Evolutionary conservation across 2,888 invertebrate species (phyloP).

Genomic region (Leucania comma): DNA sequence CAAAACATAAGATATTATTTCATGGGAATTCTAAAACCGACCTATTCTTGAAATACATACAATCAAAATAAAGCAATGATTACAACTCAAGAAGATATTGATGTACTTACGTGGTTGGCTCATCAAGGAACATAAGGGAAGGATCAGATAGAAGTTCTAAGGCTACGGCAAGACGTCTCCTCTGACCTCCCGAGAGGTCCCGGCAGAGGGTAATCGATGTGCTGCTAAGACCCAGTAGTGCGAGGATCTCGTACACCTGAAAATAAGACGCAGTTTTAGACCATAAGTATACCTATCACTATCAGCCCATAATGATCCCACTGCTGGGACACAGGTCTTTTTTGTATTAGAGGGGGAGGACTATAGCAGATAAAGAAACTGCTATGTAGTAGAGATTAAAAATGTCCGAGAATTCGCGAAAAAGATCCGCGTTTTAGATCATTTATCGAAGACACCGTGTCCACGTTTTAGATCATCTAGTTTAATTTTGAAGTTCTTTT

Average conservation of each 20-base stretch:
- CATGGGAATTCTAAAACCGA: not conserved
- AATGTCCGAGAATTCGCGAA: too few species aligned
- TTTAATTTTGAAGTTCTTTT: not conserved
- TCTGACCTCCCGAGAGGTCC: conserved; percentile 96
- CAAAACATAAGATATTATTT: not conserved
- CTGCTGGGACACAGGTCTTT: not conserved
- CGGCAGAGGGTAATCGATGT: conserved; percentile 93
- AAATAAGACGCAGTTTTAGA: conserved; percentile 43
- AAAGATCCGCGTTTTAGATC: not conserved
- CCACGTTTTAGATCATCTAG: too few species aligned
- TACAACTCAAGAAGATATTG: too few species aligned
- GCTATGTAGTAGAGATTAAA: not conserved
- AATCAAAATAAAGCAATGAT: too few species aligned
- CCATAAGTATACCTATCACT: not conserved
- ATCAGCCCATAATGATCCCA: not conserved
- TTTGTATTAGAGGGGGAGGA: not conserved
- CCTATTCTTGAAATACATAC: not conserved
- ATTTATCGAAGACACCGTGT: too few species aligned
- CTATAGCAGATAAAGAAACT: not conserved
- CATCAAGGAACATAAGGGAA: conserved; percentile 96
- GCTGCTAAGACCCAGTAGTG: conserved; percentile 93
- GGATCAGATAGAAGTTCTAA: conserved; percentile 96
- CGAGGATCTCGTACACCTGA: conserved; percentile 94
- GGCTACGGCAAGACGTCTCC: conserved; percentile 95
- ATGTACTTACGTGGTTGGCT: conserved; percentile 94